phyloP scores from a whole-genome alignment of 2,797 vertebrate species.

The Ataeniobius toweri region DNA sequence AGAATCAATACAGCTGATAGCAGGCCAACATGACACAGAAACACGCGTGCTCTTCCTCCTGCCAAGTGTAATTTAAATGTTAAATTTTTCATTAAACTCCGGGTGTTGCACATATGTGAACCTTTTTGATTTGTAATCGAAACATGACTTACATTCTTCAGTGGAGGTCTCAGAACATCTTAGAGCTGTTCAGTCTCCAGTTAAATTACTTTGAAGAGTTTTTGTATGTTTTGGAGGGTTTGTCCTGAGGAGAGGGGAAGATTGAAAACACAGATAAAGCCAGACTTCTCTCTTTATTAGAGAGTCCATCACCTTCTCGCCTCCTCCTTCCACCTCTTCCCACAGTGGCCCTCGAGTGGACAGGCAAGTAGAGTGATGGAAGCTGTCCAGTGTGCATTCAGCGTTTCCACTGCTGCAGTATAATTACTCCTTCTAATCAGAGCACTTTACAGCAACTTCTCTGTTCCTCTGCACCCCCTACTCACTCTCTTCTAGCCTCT shows the following conservation, averaged over 20 bases:
- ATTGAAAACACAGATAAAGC: constrained; percentile 45
- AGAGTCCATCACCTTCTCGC: constrained; percentile 7
- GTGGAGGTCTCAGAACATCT: background rate
- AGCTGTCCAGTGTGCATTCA: constrained; percentile 72
- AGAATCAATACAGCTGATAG: constrained; percentile 49
- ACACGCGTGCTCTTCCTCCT: background rate
- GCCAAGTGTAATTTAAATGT: constrained; percentile 28
- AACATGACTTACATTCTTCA: constrained; percentile 34
- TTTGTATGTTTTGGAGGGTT: constrained; percentile 9
- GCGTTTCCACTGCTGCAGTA: constrained; percentile 71
- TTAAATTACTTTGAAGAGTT: background rate
- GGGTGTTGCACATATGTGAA: constrained; percentile 30
- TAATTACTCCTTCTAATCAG: constrained; percentile 85
- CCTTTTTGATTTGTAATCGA: constrained; percentile 44
- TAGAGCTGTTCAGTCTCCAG: background rate
- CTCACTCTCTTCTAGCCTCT: constrained; percentile 56
- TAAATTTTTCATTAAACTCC: constrained; percentile 41
- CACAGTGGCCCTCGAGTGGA: constrained; percentile 51
- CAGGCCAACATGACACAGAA: constrained; percentile 9
- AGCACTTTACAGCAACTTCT: constrained; percentile 81
- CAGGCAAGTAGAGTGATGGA: constrained; percentile 54
- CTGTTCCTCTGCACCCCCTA: constrained; percentile 76
- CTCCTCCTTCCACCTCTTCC: constrained; percentile 37
- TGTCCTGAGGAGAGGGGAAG: constrained; percentile 21
- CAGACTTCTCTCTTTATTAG: constrained; percentile 32